Evolutionary conservation across 92 coral and sea anemone species (phyloP), one percentile per base, ranked within the genome.

Genomic region (Zoanthus solanderi): DNA sequence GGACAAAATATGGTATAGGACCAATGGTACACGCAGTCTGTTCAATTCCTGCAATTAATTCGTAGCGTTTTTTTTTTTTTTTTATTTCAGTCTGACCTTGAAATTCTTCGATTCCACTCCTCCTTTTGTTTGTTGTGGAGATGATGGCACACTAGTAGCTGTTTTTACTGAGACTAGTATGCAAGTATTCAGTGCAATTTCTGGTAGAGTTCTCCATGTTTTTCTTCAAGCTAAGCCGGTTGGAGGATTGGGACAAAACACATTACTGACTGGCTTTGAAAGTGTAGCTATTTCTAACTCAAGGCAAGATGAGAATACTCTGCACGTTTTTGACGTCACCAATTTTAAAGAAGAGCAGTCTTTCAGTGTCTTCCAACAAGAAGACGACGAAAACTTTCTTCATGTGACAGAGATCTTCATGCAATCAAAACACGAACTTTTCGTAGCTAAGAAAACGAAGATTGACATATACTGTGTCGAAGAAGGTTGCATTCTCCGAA

Each of bases 401-500:
- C 92, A 93, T 76, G 77, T 95, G 8, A 95, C 98, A 0, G 93
- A 93, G 83, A 85, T 95, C 69, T 71, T 79, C 14, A 93, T 95
- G 98, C 89, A 84, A 60, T 84, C 90, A 16, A 89, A 80, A 48
- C 66, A 71, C 34, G 95, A 95, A 78, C 94, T 95, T 44, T 83
- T 95, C 30, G 94, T 95, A 14, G 98, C 96, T 10, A 95, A 95
- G 92, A 95, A 93, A 71, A 91, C 93, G 94, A 89, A 88, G 52
- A 87, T 95, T 48, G 98, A 93, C 17, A 46, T 93, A 76, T 95
- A 89, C 61, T 79, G 92, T 61, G 89, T 95, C 0, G 88, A 87
- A n/a, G 79, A 75, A 9, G 98, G 96, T 60, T 74, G 78, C 12
- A 68, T 79, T 34, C 85, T 91, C 17, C 88, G 90, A 63, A 95